Evolutionary conservation across 2,113 vertebrate genomes (phyloP).

Genomic region (Panurus biarmicus): DNA sequence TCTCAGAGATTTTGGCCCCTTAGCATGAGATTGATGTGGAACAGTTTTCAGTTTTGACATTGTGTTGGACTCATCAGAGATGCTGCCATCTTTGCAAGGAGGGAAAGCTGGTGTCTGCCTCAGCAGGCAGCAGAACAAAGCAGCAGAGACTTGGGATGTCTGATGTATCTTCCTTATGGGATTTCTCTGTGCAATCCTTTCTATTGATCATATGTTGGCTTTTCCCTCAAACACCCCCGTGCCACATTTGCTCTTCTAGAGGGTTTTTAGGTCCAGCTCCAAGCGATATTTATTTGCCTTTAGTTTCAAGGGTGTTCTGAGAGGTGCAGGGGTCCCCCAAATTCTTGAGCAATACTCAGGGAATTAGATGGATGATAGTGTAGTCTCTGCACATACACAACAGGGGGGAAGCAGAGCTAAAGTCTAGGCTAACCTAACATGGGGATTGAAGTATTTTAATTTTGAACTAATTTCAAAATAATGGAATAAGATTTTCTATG

Average conservation of each 20-base stretch:
- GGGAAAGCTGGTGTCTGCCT: not conserved
- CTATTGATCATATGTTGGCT: not conserved
- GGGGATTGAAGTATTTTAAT: not conserved
- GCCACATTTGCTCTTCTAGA: not conserved
- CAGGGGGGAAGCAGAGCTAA: not conserved
- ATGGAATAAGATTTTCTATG: not conserved
- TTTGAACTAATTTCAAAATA: not conserved
- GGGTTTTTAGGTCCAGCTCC: not conserved
- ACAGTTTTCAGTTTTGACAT: conserved; percentile 9
- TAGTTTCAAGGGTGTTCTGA: not conserved
- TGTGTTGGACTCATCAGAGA: not conserved
- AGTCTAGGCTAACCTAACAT: not conserved
- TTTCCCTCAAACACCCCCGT: not conserved
- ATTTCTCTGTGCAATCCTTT: not conserved
- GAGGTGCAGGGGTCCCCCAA: not conserved
- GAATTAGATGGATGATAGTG: not conserved
- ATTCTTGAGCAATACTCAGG: not conserved
- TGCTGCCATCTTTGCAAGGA: not conserved
- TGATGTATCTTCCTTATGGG: not conserved
- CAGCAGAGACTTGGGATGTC: not conserved
- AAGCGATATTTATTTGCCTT: not conserved
- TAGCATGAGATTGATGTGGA: not conserved
- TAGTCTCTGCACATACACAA: not conserved
- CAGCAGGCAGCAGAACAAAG: not conserved
- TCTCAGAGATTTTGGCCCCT: not conserved